phyloP scores from a whole-genome alignment of 2,888 invertebrate genomes.

The Polyommatus icarus region DNA sequence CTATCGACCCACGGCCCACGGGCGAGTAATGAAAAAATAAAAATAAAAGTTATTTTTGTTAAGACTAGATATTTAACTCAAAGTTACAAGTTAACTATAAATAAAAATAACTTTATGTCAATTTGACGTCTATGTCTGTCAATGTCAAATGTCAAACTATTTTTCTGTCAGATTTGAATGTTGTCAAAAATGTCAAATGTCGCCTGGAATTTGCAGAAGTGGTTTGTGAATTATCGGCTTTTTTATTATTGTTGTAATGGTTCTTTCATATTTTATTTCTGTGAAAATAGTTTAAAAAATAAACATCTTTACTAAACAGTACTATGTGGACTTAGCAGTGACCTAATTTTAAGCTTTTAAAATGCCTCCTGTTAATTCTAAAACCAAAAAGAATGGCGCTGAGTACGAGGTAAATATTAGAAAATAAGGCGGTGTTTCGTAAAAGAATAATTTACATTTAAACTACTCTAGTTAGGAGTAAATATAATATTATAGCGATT shows the following conservation, averaged over 20 bases:
- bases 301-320: background rate
- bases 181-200: constrained; percentile 2
- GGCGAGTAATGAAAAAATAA: no score
- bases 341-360: constrained; percentile 37
- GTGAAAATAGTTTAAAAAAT: constrained; percentile 19
- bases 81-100: background rate
- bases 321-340: background rate
- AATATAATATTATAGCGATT: background rate
- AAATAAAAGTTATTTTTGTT: no score
- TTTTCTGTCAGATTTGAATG: background rate
- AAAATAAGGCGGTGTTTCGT: constrained; percentile 37
- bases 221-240: constrained; percentile 27
- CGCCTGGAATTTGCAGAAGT: constrained; percentile 18
- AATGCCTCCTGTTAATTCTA: constrained; percentile 76
- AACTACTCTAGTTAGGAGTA: background rate
- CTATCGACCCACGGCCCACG: no score
- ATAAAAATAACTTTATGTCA: background rate
- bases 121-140: background rate
- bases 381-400: constrained; percentile 70
- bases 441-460: constrained; percentile 2
- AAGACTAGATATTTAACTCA: no score
- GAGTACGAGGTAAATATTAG: constrained; percentile 72
- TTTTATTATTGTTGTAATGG: background rate
- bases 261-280: background rate
- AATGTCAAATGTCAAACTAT: constrained; percentile 18